Evolutionary conservation across 23 tunicate species (phyloP), one percentile per base, ranked within the genome.

Genomic region (Aplidium turbinatum): DNA sequence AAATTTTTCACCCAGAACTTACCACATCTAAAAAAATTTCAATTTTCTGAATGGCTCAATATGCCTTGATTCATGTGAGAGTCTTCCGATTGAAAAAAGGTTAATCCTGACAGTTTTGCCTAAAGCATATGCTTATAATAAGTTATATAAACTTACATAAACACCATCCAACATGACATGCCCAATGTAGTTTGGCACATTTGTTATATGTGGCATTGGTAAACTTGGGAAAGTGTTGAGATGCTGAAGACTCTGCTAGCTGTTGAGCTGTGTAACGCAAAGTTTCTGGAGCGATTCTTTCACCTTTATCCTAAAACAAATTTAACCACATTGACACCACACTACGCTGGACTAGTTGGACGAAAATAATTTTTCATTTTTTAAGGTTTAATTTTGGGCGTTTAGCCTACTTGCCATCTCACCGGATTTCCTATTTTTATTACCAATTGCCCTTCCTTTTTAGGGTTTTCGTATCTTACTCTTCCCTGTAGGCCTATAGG

Each of bases 141-240:
- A 13, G 22, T 11, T 54, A 3, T 5, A 58, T 68, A 9, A 4
- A 75, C 96, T 88, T 76, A 88, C 96, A 88, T 29, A 88, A 64
- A 35, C 96, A 88, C 96, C 96, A 88, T 9, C 96, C 96, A 5
- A 79, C 96, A 33, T 82, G 81, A 45, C 96, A 88, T 19, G 96
- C 96, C 96, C 96, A 88, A 54, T 88, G 96, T 1, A 88, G 56
- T 63, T 84, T 88, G 31, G 29, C 53, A 54, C 96, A 88, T 58
- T 76, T 79, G 22, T 81, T 63, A 4, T 53, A 36, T 33, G 27
- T 36, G 5, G 73, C 31, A 3, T 58, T 52, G 23, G 53, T 28
- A 34, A 88, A 88, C 40, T 69, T 81, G 26, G 96, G 96, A 50
- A 68, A 64, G 23, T 81, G 81, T 38, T 81, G 87, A 1, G 86